These are phyloP conservation scores for Styela clava DNA, from an alignment of 23 tunicate species.

Conservation along the genomic window DNA sequence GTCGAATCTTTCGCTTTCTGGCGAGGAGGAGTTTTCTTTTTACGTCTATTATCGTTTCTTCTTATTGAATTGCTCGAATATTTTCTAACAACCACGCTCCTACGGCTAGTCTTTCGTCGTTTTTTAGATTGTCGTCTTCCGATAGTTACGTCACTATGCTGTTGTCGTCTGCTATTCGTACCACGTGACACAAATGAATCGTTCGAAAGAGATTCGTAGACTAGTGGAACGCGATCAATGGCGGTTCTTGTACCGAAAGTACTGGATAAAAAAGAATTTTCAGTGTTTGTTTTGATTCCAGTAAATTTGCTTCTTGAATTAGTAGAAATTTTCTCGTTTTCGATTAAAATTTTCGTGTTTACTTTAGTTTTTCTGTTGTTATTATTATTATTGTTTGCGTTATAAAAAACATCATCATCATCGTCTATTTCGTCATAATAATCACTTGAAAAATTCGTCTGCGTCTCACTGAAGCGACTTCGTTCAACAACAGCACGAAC, in stretches of 20 bases:
- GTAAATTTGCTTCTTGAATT: too few relatives aligned
- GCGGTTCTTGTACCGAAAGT: too few relatives aligned
- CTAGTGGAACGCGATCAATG: neutral
- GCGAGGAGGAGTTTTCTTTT: neutral
- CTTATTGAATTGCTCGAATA: neutral
- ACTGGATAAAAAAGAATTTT: too few relatives aligned
- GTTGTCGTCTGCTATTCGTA: neutral
- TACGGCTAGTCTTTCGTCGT: neutral
- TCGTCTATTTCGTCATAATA: neutral
- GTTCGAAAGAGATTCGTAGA: neutral
- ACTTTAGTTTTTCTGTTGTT: neutral
- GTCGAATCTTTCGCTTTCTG: neutral
- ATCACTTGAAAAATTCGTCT: neutral
- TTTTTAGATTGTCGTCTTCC: neutral
- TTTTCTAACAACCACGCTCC: neutral
- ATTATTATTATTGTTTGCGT: neutral
- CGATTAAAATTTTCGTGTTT: neutral
- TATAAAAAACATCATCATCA: neutral
- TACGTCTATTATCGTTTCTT: neutral
- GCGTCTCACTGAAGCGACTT: neutral
- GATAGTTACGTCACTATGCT: neutral
- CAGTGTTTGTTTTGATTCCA: too few relatives aligned
- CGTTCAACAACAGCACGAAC: neutral
- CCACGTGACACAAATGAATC: neutral
- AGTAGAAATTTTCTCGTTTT: neutral